Evolutionary conservation across 2,113 vertebrate species (phyloP).

Genomic region (Cephalopholis sonnerati): DNA sequence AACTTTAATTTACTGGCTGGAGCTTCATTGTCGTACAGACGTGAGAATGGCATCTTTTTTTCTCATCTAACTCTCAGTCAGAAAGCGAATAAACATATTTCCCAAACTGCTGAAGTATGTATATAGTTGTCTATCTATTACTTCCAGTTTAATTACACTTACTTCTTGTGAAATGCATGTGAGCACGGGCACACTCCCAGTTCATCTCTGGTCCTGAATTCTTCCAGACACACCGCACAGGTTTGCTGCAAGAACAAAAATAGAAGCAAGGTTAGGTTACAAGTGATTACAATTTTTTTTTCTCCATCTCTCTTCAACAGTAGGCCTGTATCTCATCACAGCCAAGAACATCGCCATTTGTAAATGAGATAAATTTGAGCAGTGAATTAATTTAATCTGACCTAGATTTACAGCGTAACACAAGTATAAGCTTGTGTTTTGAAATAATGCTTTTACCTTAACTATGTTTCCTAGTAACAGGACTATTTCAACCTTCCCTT

Average conservation of each 20-base stretch:
- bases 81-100: background rate
- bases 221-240: slow-evolving; percentile 88
- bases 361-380: background rate
- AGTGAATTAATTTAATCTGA: slow-evolving; percentile 9
- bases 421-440: background rate
- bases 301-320: background rate
- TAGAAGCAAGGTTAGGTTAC: background rate
- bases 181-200: slow-evolving; percentile 88
- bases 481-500: background rate
- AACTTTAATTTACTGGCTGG: too few relatives aligned
- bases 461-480: background rate
- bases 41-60: too few relatives aligned
- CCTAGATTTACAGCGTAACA: slow-evolving; percentile 8
- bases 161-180: slow-evolving; percentile 91
- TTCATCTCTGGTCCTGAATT: slow-evolving; percentile 87
- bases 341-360: background rate
- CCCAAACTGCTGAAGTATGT: too few relatives aligned
- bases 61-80: background rate
- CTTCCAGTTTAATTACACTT: slow-evolving; percentile 60
- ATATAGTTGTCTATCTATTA: background rate
- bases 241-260: slow-evolving; percentile 83
- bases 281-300: background rate
- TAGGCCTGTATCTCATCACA: background rate
- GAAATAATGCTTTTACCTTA: background rate
- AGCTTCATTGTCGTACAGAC: too few relatives aligned